Conservation (phyloP, 2,797 vertebrate species). For the Meda fulgida region DNA sequence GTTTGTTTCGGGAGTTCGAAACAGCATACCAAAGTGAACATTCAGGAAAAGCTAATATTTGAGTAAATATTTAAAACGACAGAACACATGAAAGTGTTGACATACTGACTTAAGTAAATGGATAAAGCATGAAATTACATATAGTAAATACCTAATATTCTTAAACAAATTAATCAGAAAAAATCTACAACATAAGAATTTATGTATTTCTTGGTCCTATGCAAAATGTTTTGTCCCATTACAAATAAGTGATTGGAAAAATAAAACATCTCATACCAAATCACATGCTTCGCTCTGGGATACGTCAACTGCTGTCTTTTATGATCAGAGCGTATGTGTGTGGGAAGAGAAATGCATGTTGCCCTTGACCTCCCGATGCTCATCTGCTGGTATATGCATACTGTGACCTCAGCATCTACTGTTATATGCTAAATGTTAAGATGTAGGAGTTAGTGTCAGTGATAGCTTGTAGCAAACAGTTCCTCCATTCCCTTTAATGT, state of each 20-base stretch:
- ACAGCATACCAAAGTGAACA: too few relatives aligned
- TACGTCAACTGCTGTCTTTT: not conserved
- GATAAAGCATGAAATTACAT: not conserved
- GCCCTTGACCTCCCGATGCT: slow-evolving; percentile 48
- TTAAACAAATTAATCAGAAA: not conserved
- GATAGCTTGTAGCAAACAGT: slow-evolving; percentile 41
- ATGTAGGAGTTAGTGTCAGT: slow-evolving; percentile 46
- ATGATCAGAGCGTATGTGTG: slow-evolving; percentile 31
- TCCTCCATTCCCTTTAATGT: slow-evolving; percentile 33
- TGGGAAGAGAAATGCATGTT: slow-evolving; percentile 55
- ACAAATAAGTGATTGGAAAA: not conserved
- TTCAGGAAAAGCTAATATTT: too few relatives aligned
- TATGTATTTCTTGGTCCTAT: not conserved
- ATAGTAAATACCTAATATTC: not conserved
- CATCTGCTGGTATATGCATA: slow-evolving; percentile 43
- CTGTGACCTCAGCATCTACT: slow-evolving; percentile 36
- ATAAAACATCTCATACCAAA: not conserved
- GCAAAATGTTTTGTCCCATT: not conserved
- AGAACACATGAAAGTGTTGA: not conserved
- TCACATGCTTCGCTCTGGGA: not conserved
- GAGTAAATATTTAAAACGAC: not conserved
- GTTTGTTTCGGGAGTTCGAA: too few relatives aligned
- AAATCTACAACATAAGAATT: not conserved
- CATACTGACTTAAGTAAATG: not conserved
- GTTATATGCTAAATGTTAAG: slow-evolving; percentile 43